Evolutionary conservation across 2,797 vertebrate genomes (phyloP).

Genomic region (Ceyx erithaca): DNA sequence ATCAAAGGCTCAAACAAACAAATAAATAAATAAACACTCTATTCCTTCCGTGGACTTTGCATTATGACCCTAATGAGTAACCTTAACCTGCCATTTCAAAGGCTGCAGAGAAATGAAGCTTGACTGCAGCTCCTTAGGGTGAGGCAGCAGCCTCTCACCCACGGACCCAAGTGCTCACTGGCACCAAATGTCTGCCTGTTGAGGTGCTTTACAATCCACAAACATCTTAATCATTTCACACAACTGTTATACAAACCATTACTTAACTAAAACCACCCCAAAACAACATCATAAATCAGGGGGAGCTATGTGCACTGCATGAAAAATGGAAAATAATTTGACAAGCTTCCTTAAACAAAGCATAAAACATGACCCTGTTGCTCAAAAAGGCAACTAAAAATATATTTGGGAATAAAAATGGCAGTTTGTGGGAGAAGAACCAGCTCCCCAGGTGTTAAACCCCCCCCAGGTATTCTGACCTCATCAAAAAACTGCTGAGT

Average conservation of each 20-base stretch:
- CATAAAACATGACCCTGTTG: constrained; percentile 51
- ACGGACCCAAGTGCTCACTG: accelerated
- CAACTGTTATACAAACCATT: neutral
- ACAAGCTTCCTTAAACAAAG: constrained; percentile 61
- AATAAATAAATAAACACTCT: neutral
- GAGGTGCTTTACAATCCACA: neutral
- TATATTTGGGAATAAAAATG: constrained; percentile 59
- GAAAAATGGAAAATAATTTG: constrained; percentile 65
- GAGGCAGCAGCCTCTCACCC: neutral
- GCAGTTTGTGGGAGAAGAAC: constrained; percentile 31
- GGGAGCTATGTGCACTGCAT: constrained; percentile 38
- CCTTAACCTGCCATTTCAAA: neutral
- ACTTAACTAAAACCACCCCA: neutral
- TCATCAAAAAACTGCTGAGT: constrained; percentile 99
- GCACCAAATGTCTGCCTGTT: neutral
- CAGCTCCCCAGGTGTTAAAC: constrained; percentile 43
- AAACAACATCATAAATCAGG: neutral
- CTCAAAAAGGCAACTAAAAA: constrained; percentile 68
- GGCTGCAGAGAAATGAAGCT: neutral
- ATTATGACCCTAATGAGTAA: neutral
- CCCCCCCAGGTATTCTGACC: constrained; percentile 83
- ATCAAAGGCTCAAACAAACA: neutral
- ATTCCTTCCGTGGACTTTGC: neutral
- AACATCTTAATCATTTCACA: neutral
- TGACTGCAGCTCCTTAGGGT: accelerated